Percentiles rank a stretch among this genome's conserved stretches.
Evolutionary conservation across 2,797 vertebrate species (phyloP).

Genomic region (Schizopygopsis malacanthus): DNA sequence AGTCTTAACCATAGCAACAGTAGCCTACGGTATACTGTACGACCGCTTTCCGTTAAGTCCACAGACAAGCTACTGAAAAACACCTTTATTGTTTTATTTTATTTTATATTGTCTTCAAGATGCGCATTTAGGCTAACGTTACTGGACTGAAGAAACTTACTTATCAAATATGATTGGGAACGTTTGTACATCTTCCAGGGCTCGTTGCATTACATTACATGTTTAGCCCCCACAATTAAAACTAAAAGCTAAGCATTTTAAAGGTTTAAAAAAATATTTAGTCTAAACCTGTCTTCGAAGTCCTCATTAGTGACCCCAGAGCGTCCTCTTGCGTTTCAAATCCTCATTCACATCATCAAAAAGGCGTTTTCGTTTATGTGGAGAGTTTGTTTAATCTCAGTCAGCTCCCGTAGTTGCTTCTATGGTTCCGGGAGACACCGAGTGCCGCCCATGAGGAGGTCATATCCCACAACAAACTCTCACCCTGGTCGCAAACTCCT

Average conservation of each 20-base stretch:
- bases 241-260: neutral
- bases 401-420: conserved; percentile 57
- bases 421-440: conserved; percentile 69
- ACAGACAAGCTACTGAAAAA: neutral
- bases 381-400: neutral
- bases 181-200: neutral
- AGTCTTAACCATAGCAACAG: neutral
- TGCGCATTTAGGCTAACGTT: neutral
- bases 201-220: neutral
- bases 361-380: conserved; percentile 31
- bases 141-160: neutral
- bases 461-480: conserved; percentile 41
- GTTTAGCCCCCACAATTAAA: neutral
- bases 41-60: neutral
- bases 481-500: neutral
- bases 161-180: neutral
- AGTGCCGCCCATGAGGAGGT: conserved; percentile 31
- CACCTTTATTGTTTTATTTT: neutral
- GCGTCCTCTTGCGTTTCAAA: conserved; percentile 28
- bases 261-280: neutral
- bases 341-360: neutral
- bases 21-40: neutral
- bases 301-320: neutral
- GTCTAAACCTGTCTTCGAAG: neutral
- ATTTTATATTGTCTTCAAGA: neutral